Conservation (phyloP, 2,113 vertebrate genomes). For the Apodemus speciosus region DNA sequence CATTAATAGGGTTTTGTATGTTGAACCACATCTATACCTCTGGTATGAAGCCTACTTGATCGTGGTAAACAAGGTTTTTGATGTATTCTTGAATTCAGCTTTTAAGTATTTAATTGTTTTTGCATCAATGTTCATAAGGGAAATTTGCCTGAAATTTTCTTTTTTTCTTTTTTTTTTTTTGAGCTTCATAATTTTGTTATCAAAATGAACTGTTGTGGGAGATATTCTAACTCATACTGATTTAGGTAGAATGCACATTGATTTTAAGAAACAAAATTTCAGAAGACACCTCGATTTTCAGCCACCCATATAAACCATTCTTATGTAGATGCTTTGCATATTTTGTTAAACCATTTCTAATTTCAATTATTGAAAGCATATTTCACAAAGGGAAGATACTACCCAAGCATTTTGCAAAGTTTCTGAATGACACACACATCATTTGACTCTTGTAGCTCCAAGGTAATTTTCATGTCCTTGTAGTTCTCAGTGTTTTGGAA, state of each 20-base stretch:
- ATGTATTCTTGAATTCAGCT: too few relatives aligned
- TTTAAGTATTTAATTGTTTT: too few relatives aligned
- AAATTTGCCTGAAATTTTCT: too few relatives aligned
- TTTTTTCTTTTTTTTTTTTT: too few relatives aligned
- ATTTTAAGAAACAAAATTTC: neutral
- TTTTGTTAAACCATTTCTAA: neutral
- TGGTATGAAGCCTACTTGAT: too few relatives aligned
- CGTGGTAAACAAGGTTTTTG: too few relatives aligned
- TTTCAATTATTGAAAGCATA: neutral
- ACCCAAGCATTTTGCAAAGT: neutral
- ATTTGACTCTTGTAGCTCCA: neutral
- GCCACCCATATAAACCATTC: neutral
- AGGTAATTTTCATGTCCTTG: neutral
- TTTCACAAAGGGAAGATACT: neutral
- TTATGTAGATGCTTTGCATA: neutral
- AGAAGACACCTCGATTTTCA: neutral
- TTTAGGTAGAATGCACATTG: neutral
- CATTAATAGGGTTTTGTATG: too few relatives aligned
- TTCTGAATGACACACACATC: neutral
- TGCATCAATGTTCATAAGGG: too few relatives aligned
- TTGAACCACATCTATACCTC: too few relatives aligned
- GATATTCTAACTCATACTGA: neutral
- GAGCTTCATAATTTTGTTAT: constrained; percentile 1
- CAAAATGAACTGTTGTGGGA: constrained; percentile 2
- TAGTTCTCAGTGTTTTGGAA: neutral